Conservation (phyloP, 2,888 invertebrate genomes). For the Agrochola litura region DNA sequence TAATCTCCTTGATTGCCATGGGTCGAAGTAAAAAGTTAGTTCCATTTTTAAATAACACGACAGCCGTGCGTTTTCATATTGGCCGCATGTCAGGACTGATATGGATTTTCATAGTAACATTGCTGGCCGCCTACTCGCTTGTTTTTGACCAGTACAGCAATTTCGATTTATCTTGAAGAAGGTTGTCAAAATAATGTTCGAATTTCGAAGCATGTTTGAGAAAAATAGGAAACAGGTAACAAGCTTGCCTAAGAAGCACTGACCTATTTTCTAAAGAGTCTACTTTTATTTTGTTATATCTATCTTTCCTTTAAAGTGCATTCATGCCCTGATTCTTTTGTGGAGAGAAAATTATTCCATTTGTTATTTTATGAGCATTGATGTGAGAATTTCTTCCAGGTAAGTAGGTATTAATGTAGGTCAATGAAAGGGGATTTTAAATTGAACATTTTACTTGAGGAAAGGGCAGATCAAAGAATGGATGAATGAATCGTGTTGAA, state of each 20-base stretch:
- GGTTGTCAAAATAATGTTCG: too few species aligned
- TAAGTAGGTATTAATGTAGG: not conserved
- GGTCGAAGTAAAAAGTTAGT: too few species aligned
- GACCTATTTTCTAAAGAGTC: conserved; percentile 41
- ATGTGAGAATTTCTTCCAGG: conserved; percentile 22
- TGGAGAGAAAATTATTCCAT: conserved; percentile 30
- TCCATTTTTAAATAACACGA: too few species aligned
- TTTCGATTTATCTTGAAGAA: too few species aligned
- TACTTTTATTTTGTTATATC: conserved; percentile 38
- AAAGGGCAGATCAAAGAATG: not conserved
- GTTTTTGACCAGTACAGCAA: too few species aligned
- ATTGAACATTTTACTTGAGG: not conserved
- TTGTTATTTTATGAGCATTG: conserved; percentile 43
- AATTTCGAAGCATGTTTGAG: too few species aligned
- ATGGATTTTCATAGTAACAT: too few species aligned
- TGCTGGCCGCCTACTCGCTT: too few species aligned
- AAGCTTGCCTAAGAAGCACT: conserved; percentile 18
- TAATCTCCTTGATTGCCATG: too few species aligned
- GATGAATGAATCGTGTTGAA: too few species aligned
- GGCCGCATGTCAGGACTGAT: too few species aligned
- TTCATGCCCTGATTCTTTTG: conserved; percentile 43
- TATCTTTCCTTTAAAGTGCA: conserved; percentile 38
- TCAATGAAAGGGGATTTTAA: not conserved
- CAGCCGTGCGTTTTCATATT: too few species aligned
- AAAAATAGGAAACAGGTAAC: conserved; percentile 14